A percentile compares a stretch with the other conserved stretches of the same genome.
phyloP scores from a whole-genome alignment of 2,888 invertebrate species.

The Acanthacorydalis orientalis region DNA sequence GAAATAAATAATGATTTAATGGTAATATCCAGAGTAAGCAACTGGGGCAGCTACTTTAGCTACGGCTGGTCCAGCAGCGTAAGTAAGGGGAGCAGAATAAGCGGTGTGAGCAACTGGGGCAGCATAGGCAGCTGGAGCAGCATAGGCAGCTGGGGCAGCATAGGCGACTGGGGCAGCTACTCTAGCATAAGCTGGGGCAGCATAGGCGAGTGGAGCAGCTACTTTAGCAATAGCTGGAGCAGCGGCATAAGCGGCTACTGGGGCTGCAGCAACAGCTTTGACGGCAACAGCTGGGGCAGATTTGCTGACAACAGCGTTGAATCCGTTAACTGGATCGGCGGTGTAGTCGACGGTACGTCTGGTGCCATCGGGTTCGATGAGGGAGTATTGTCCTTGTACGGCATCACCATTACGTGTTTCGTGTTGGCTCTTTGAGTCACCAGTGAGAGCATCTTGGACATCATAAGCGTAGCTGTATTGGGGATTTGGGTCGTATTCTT shows the following conservation, averaged over 20 bases:
- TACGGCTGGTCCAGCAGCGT: constrained; percentile 4
- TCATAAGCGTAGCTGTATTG: constrained; percentile 30
- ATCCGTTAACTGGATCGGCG: constrained; percentile 30
- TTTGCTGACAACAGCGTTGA: constrained; percentile 30
- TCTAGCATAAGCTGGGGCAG: constrained; percentile 6
- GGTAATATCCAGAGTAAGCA: constrained; percentile 8
- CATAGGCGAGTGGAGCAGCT: constrained; percentile 1
- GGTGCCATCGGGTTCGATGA: constrained; percentile 31
- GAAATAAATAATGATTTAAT: neutral
- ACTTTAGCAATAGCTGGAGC: constrained; percentile 11
- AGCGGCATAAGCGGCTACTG: constrained; percentile 11
- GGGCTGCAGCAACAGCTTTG: constrained; percentile 26
- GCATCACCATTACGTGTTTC: constrained; percentile 29
- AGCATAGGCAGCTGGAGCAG: constrained; percentile 5
- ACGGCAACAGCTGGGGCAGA: constrained; percentile 7
- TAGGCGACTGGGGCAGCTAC: constrained; percentile 15
- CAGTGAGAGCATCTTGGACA: constrained; percentile 28
- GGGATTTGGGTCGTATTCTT: constrained; percentile 27
- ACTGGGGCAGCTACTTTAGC: constrained; percentile 6
- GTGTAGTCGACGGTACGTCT: constrained; percentile 30
- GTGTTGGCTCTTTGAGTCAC: constrained; percentile 29
- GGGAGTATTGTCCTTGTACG: constrained; percentile 29
- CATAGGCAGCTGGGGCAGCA: constrained; percentile 11
- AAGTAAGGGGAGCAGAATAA: constrained; percentile 5
- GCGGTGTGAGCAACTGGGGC: constrained; percentile 9